These are phyloP conservation scores for Montipora foliosa DNA, from an alignment of 64 coral and sea anemone species.

Conservation along the genomic window DNA sequence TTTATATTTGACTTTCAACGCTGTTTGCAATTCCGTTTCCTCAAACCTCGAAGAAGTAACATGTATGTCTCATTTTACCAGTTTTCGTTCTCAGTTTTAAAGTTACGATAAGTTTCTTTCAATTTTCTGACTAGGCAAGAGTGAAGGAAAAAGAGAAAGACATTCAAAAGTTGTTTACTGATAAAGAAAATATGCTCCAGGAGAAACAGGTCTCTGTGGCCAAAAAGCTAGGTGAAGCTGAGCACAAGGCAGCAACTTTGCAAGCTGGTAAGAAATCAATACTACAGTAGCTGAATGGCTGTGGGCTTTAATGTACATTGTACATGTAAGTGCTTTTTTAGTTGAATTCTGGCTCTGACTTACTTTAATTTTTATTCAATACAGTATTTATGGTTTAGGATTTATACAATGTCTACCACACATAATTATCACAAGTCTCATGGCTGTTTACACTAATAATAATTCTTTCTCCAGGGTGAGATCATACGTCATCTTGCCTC, in stretches of 20 bases:
- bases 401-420: no score
- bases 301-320: neutral
- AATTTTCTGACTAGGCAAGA: conserved; percentile 58
- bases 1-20: no score
- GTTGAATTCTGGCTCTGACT: neutral
- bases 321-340: no score
- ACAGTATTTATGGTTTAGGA: neutral
- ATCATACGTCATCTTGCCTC: no score
- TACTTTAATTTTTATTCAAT: neutral
- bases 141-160: conserved; percentile 96
- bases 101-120: neutral
- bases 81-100: neutral
- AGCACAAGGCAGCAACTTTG: conserved; percentile 82
- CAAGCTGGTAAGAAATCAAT: conserved; percentile 80
- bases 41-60: no score
- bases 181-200: conserved; percentile 88
- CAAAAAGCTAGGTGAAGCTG: conserved; percentile 95
- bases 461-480: no score
- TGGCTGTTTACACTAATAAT: no score
- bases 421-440: no score
- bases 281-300: no score
- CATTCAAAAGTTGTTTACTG: conserved; percentile 91
- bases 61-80: no score
- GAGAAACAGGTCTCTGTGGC: conserved; percentile 96
- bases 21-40: no score